Evolutionary conservation across 1,140 invertebrate species (phyloP).

Genomic region (Piezodorus guildinii): DNA sequence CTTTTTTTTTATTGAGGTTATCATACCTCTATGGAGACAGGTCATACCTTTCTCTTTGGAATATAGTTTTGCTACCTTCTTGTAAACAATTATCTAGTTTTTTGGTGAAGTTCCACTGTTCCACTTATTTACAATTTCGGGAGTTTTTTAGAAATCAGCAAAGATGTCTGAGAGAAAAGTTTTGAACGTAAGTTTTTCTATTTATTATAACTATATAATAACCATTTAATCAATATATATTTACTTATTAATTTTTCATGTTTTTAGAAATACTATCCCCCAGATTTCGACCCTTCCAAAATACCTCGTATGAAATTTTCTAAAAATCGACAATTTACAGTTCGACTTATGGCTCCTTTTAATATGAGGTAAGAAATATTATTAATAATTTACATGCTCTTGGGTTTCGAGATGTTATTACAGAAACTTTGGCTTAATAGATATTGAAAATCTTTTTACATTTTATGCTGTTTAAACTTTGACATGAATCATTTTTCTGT

Average conservation of each 20-base stretch:
- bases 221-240: not conserved
- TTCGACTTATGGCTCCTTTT: slow-evolving; percentile 96
- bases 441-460: too few species aligned
- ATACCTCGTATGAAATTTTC: slow-evolving; percentile 93
- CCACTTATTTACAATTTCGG: not conserved
- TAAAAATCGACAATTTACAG: slow-evolving; percentile 93
- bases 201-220: too few species aligned
- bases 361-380: slow-evolving; percentile 58
- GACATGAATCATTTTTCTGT: too few species aligned
- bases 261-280: slow-evolving; percentile 98
- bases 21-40: too few species aligned
- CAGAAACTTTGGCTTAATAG: too few species aligned
- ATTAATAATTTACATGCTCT: too few species aligned
- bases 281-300: slow-evolving; percentile 99
- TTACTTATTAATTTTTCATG: slow-evolving; percentile 21
- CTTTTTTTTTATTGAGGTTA: too few species aligned
- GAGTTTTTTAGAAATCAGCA: not conserved
- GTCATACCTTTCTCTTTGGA: too few species aligned
- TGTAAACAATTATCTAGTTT: not conserved
- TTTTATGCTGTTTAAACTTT: too few species aligned
- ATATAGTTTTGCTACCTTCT: not conserved
- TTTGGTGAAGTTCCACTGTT: too few species aligned
- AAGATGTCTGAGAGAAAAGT: slow-evolving; percentile 84
- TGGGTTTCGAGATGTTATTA: too few species aligned
- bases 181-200: slow-evolving; percentile 64